Evolutionary conservation across 2,888 invertebrate species (phyloP), one percentile per base, ranked within the genome.

Genomic region (Acanthoscelides obtectus): DNA sequence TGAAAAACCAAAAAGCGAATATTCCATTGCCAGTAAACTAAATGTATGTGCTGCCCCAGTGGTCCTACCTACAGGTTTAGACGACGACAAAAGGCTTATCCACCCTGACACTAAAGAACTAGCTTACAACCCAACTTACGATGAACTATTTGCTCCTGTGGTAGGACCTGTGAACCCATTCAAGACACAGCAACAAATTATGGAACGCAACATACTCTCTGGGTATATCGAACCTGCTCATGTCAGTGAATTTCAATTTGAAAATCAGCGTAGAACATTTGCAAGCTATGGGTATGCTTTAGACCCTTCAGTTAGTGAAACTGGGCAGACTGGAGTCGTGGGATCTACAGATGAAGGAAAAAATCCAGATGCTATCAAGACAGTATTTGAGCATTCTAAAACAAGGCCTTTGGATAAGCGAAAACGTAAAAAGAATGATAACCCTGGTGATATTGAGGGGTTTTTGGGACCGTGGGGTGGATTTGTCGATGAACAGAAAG

Each of bases 391-490:
- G 85, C 90, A 89, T 66, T 90, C 94, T 73, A 88, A 90, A 79
- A 87, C 90, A 72, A 88, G 94, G 75, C 90, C 92, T 0, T 86
- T 92, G 0, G 95, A 81, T 73, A 81, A 82, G 70, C 89, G 95
- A 81, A 98, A 97, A 86, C 88, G 97, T 74, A 90, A 91, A 71
- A 93, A 92, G 84, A 99, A 99, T 86, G 92, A 94, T 80, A 91
- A 97, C 80, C 93, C 99, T 0, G 88, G 91, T 20, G 99, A 99
- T 86, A 89, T 99, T 22, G 96, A 94, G 66, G 98, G 98, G 0
- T 99, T 98, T 83, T 87, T 97, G 0, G 99, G 99, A 0, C 99
- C 99, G 0, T 99, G 99, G 99, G 99, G 97, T 72, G 94, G 94
- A 70, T 99, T 90, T 86, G 90, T 92, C 8, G 97, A 97, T 82